These are phyloP conservation scores for Scrobipalpa costella DNA, from an alignment of 2,888 invertebrate genomes.

Conservation along the genomic window DNA sequence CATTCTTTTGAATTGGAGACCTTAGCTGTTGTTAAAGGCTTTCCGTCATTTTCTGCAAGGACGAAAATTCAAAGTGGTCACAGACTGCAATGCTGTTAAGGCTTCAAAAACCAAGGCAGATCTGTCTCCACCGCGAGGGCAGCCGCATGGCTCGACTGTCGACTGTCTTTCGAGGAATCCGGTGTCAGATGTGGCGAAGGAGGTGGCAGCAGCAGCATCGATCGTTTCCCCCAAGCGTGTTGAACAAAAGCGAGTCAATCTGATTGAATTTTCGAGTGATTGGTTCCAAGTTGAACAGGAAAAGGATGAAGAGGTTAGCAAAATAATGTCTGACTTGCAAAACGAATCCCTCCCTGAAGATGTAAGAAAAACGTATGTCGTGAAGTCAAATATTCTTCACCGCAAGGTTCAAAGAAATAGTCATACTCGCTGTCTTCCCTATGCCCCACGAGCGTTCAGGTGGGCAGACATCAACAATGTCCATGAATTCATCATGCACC, in stretches of 20 bases:
- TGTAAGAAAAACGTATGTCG: conserved; percentile 23
- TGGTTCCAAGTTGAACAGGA: conserved; percentile 14
- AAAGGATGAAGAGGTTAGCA: not conserved
- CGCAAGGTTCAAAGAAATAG: conserved; percentile 27
- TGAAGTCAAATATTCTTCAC: conserved; percentile 23
- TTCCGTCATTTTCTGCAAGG: conserved; percentile 32
- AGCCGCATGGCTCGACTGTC: no score
- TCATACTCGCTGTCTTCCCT: conserved; percentile 22
- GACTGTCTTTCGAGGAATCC: no score
- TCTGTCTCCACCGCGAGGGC: no score
- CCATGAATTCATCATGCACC: no score
- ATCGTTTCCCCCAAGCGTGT: no score
- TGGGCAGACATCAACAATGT: no score
- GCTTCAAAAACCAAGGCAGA: conserved; percentile 25
- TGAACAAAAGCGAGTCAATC: not conserved
- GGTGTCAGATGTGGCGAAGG: no score
- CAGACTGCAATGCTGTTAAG: no score
- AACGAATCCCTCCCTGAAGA: no score
- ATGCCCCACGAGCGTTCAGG: conserved; percentile 34
- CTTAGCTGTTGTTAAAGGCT: conserved; percentile 15
- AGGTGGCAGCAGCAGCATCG: no score
- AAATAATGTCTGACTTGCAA: not conserved
- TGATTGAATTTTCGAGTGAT: not conserved
- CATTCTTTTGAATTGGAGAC: conserved; percentile 13
- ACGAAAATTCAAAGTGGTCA: no score